A percentile compares a stretch with the other conserved stretches of the same genome.
phyloP scores from a whole-genome alignment of 2,113 vertebrate species.

The Brachypteracias leptosomus region DNA sequence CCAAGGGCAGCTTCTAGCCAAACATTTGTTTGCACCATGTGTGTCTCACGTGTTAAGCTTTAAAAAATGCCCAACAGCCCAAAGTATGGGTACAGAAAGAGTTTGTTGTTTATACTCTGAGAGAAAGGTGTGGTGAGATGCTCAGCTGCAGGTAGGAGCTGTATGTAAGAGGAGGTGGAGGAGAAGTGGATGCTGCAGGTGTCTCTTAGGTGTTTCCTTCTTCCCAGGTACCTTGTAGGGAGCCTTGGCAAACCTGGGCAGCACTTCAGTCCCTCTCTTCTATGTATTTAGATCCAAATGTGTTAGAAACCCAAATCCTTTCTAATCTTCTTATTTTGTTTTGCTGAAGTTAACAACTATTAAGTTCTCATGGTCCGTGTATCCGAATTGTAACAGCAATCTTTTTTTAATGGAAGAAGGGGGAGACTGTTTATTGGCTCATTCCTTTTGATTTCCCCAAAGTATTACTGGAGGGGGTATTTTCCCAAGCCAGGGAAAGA shows the following conservation, averaged over 20 bases:
- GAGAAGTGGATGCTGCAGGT: neutral
- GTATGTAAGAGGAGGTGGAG: neutral
- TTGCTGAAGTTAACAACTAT: neutral
- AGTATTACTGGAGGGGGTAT: neutral
- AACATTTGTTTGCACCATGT: neutral
- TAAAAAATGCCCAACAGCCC: neutral
- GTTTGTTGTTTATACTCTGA: neutral
- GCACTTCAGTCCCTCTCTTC: neutral
- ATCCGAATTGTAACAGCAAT: neutral
- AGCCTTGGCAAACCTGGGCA: neutral
- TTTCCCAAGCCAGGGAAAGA: neutral
- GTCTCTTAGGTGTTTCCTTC: neutral
- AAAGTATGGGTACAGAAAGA: neutral
- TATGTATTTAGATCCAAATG: neutral
- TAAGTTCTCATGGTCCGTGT: accelerated
- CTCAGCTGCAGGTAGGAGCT: neutral
- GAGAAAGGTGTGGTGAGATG: neutral
- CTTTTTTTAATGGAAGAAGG: neutral
- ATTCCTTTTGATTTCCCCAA: neutral
- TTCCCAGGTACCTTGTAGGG: neutral
- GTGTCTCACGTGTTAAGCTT: neutral
- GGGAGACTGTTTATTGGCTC: neutral
- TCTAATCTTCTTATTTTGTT: neutral
- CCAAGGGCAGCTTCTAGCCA: neutral
- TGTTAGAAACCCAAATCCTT: neutral